Evolutionary conservation across 2,888 invertebrate genomes (phyloP).

Genomic region (Xylota segnis): DNA sequence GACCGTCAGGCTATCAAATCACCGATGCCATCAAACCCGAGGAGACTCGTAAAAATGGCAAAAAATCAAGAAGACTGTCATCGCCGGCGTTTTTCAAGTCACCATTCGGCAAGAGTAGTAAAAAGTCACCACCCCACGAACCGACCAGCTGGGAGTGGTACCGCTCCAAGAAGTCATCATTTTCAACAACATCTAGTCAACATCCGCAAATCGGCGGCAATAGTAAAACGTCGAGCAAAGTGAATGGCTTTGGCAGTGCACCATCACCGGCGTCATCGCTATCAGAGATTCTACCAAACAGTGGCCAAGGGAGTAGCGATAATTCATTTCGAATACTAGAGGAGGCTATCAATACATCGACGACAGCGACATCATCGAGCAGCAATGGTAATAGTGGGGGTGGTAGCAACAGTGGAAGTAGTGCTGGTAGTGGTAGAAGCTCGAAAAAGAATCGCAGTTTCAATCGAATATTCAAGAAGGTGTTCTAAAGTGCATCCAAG

Average conservation of each 20-base stretch:
- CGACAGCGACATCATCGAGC: conserved; percentile 61
- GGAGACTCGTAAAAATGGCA: conserved; percentile 72
- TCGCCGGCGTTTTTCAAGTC: conserved; percentile 87
- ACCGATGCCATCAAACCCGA: conserved; percentile 77
- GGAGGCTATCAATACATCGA: conserved; percentile 80
- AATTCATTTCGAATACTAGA: conserved; percentile 83
- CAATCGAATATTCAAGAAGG: conserved; percentile 91
- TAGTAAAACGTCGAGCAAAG: conserved; percentile 43
- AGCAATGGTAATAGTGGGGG: conserved; percentile 78
- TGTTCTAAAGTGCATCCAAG: conserved; percentile 87
- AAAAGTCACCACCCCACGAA: conserved; percentile 81
- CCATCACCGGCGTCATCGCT: conserved; percentile 80
- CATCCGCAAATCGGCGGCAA: conserved; percentile 31
- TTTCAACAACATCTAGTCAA: conserved; percentile 70
- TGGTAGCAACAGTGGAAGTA: conserved; percentile 78
- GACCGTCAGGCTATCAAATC: conserved; percentile 82
- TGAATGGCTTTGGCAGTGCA: conserved; percentile 57
- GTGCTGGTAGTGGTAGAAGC: conserved; percentile 80
- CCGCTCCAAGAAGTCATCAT: conserved; percentile 80
- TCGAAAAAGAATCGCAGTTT: conserved; percentile 88
- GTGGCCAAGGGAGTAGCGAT: conserved; percentile 81
- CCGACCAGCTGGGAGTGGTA: conserved; percentile 85
- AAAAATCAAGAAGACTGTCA: conserved; percentile 86
- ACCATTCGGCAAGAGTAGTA: conserved; percentile 85
- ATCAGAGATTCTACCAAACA: conserved; percentile 81